Evolutionary conservation across 2,888 invertebrate genomes (phyloP).

Genomic region (Eristalis arbustorum): DNA sequence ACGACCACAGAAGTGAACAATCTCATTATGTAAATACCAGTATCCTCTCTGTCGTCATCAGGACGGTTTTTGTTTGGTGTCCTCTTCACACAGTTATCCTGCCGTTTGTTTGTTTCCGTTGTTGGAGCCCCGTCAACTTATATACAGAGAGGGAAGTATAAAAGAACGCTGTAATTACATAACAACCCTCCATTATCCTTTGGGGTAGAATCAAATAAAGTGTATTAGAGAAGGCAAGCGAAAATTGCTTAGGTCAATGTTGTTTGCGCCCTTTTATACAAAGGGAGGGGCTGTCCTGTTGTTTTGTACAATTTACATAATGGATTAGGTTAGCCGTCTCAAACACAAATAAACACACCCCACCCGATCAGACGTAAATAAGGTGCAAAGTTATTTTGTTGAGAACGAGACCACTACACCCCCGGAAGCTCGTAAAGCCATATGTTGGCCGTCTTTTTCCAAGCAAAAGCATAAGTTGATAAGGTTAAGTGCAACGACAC

Average conservation of each 20-base stretch:
- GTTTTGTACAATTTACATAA: slow-evolving; percentile 70
- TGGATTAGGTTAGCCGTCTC: slow-evolving; percentile 69
- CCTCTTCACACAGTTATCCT: slow-evolving; percentile 60
- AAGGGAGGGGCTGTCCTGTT: slow-evolving; percentile 30
- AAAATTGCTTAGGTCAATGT: slow-evolving; percentile 70
- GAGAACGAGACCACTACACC: slow-evolving; percentile 28
- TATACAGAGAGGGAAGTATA: slow-evolving; percentile 48
- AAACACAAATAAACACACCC: slow-evolving; percentile 43
- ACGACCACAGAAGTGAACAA: slow-evolving; percentile 70
- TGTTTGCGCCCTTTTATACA: slow-evolving; percentile 56
- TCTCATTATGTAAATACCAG: slow-evolving; percentile 70
- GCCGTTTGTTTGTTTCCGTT: slow-evolving; percentile 65
- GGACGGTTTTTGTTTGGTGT: slow-evolving; percentile 54
- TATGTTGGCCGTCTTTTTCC: slow-evolving; percentile 56
- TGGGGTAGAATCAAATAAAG: slow-evolving; percentile 67
- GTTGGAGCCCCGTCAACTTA: slow-evolving; percentile 56
- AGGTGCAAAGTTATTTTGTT: slow-evolving; percentile 66
- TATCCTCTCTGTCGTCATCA: slow-evolving; percentile 64
- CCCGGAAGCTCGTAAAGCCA: slow-evolving; percentile 60
- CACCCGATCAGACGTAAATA: slow-evolving; percentile 42
- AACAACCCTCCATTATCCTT: slow-evolving; percentile 69
- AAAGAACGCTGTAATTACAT: slow-evolving; percentile 64
- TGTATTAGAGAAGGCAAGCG: slow-evolving; percentile 67
- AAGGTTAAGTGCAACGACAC: slow-evolving; percentile 32
- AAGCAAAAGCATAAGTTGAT: slow-evolving; percentile 62